Conservation (phyloP, 2,797 vertebrate species). For the Eutrigla gurnardus region DNA sequence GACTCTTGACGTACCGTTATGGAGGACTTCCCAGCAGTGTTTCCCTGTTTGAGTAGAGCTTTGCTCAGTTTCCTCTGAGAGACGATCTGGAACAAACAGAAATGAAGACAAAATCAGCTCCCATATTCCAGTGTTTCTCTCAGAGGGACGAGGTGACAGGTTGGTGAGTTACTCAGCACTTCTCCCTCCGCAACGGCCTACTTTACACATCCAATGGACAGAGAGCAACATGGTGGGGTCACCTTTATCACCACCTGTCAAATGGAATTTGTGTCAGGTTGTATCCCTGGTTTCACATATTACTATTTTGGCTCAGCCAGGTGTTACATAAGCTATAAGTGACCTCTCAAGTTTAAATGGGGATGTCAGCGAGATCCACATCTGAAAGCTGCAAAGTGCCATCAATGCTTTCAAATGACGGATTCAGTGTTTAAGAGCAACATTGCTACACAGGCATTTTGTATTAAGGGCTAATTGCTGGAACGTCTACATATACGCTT, state of each 20-base stretch:
- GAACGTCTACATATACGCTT: background rate
- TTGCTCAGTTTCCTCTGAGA: constrained; percentile 98
- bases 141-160: constrained; percentile 6
- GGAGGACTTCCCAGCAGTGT: constrained; percentile 96
- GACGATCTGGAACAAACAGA: constrained; percentile 89
- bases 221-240: constrained; percentile 14
- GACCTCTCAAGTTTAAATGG: background rate
- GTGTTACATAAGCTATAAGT: background rate
- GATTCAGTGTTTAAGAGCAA: background rate
- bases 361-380: background rate
- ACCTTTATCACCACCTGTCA: constrained; percentile 43
- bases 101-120: constrained; percentile 21
- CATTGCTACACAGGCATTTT: background rate
- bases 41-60: constrained; percentile 96
- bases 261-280: constrained; percentile 33
- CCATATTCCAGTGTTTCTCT: background rate
- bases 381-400: background rate
- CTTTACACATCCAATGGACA: constrained; percentile 18
- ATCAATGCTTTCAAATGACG: background rate
- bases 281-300: constrained; percentile 6
- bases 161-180: background rate
- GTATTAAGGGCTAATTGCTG: background rate
- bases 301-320: background rate
- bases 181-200: background rate
- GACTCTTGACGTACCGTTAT: constrained; percentile 89